Base-by-base conservation (phyloP, 1,140 invertebrate species). In the Drosophila burlai region DNA sequence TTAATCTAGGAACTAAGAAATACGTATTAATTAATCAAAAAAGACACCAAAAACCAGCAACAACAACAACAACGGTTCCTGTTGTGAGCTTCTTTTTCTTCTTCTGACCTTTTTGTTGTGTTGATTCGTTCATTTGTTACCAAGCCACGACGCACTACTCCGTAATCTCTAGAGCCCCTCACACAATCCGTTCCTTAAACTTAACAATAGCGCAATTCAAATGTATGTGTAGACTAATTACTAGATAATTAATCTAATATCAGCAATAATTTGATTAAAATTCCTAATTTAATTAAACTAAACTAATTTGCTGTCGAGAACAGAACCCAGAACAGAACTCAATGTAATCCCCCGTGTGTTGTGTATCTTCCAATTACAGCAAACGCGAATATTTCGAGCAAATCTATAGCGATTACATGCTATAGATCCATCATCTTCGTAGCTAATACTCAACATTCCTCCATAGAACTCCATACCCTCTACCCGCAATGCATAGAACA, bases 361-460 rank as follows among this genome's bases (percentile, higher is more conserved):
- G 63, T 83, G 80, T 89, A 84, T 89, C 89, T 92, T 92, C 90
- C 85, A 90, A 78, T 92, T 92, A 58, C 90, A 92, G 90, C 69
- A 92, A 83, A 78, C 90, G 82, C 59, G 85, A 85, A 67, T 81
- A 85, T 81, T 92, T 81, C 81, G 84, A 92, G 62, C 80, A 92
- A 65, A 79, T 92, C 62, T 92, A 91, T 83, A 80, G 72, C 71
- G 90, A 91, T 45, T 91, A 90, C 76, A 91, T 91, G 72, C 90
- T 91, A 74, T n/a, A 54, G 55, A 58, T 15, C 38, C 55, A 79
- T 46, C 55, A 79, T 46, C 49, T 55, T 60, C 42, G 38, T 66
- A 71, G 50, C 58, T 46, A 54, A 47, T 74, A 82, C 55, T 60
- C 58, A 64, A 65, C 36, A 81, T 61, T 78, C 57, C 49, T 59